A percentile compares a stretch with the other conserved stretches of the same genome.
These are phyloP conservation scores for Enhydra lutris DNA, from an alignment of 2,113 vertebrate genomes.

Conservation along the genomic window DNA sequence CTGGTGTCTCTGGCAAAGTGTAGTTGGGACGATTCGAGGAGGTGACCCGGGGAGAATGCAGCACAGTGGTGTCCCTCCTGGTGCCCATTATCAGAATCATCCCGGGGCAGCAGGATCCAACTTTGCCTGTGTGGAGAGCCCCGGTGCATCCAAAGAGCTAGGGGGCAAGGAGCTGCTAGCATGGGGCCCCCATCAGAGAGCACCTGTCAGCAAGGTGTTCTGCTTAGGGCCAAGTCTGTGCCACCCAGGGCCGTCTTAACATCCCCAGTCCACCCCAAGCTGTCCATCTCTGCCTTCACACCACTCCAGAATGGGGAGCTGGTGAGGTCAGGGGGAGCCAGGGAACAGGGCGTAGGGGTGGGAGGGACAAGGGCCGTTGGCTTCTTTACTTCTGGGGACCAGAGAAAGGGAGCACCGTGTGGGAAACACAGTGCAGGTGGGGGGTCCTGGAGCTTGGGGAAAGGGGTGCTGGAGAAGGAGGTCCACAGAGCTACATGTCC, in stretches of 20 bases:
- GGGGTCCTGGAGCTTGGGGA: neutral
- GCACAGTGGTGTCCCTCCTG: accelerated
- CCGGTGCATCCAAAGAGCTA: accelerated
- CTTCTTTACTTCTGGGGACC: neutral
- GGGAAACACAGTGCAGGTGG: neutral
- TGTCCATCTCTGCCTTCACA: neutral
- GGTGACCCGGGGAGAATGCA: accelerated
- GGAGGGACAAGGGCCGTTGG: neutral
- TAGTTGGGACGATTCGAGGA: neutral
- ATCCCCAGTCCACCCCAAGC: neutral
- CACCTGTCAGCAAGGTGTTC: neutral
- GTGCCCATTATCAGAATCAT: neutral
- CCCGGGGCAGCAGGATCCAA: neutral
- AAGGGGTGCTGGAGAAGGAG: neutral
- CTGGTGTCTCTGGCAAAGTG: neutral
- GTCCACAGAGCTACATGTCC: neutral
- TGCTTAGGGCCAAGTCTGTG: neutral
- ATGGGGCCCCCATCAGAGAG: neutral
- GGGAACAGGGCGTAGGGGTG: neutral
- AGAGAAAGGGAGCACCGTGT: neutral
- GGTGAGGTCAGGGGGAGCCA: neutral
- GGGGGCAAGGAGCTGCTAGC: neutral
- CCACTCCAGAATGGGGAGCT: neutral
- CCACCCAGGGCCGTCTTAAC: neutral
- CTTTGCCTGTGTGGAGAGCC: no score